Conservation (phyloP, 2,113 vertebrate species). For the Amblyopsis rosae region DNA sequence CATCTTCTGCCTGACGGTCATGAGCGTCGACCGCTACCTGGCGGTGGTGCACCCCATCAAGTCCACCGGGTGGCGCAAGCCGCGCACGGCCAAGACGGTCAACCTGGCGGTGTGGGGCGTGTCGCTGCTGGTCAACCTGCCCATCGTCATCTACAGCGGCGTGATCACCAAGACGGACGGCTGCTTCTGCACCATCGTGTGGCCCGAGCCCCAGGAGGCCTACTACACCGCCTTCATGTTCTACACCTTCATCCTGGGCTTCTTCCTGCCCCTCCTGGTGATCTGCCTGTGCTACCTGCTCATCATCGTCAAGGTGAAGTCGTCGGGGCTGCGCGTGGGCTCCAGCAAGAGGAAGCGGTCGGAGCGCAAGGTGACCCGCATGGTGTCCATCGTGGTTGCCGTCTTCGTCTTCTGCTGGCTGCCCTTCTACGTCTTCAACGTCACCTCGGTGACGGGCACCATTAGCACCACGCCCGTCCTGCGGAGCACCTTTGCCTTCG, state of each 20-base stretch:
- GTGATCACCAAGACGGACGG: conserved; percentile 78
- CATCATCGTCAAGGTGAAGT: conserved; percentile 97
- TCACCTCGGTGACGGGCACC: conserved; percentile 87
- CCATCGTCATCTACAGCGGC: conserved; percentile 92
- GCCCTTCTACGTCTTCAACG: conserved; percentile 96
- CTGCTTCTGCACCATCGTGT: conserved; percentile 92
- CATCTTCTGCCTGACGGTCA: conserved; percentile 96
- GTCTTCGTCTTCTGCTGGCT: conserved; percentile 99
- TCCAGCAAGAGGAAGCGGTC: conserved; percentile 94
- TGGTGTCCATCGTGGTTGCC: conserved; percentile 96
- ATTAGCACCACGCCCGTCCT: conserved; percentile 89
- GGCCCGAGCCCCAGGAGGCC: conserved; percentile 88
- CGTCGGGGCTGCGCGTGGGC: conserved; percentile 90
- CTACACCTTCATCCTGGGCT: conserved; percentile 93
- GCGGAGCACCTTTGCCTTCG: conserved; percentile 93
- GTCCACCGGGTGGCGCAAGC: conserved; percentile 93
- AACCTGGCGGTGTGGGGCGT: conserved; percentile 89
- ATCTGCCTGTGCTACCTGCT: conserved; percentile 96
- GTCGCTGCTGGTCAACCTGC: conserved; percentile 93
- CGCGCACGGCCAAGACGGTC: conserved; percentile 89
- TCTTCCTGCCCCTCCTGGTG: conserved; percentile 92
- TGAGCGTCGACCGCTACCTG: conserved; percentile 95
- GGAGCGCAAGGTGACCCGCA: conserved; percentile 92
- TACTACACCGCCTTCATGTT: conserved; percentile 96
- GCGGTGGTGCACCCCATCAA: conserved; percentile 96